phyloP scores from a whole-genome alignment of 2,113 vertebrate species.

The Egretta garzetta region DNA sequence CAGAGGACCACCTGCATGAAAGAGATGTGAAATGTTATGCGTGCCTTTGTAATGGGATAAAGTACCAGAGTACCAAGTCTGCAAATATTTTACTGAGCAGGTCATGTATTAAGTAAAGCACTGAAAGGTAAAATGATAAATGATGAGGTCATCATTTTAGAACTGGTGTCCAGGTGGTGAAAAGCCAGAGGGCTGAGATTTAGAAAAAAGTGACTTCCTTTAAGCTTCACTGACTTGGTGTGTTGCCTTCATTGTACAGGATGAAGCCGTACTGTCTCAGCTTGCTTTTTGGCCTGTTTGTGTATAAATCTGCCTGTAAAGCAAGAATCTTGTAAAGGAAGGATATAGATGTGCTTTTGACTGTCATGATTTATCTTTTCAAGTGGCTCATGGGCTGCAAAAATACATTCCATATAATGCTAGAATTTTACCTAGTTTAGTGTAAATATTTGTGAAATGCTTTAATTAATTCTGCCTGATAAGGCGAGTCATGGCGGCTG shows the following conservation, averaged over 20 bases:
- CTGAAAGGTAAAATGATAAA: conserved; percentile 75
- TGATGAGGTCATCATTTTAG: conserved; percentile 68
- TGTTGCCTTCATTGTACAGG: background rate
- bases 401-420: background rate
- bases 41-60: conserved; percentile 72
- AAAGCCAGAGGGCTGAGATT: conserved; percentile 46
- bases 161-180: conserved; percentile 63
- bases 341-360: background rate
- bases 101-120: conserved; percentile 73
- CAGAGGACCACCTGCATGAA: conserved; percentile 69
- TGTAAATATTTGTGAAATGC: background rate
- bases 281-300: background rate
- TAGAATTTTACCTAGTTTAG: background rate
- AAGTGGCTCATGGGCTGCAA: background rate
- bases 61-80: conserved; percentile 65
- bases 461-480: background rate
- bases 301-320: background rate
- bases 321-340: background rate
- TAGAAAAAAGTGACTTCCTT: conserved; percentile 50
- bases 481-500: background rate
- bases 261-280: background rate
- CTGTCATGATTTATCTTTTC: background rate
- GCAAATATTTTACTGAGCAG: conserved; percentile 74
- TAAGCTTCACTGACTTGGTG: background rate
- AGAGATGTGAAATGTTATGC: conserved; percentile 69